Evolutionary conservation across 2,888 invertebrate genomes (phyloP).

Genomic region (Bombylius discolor): DNA sequence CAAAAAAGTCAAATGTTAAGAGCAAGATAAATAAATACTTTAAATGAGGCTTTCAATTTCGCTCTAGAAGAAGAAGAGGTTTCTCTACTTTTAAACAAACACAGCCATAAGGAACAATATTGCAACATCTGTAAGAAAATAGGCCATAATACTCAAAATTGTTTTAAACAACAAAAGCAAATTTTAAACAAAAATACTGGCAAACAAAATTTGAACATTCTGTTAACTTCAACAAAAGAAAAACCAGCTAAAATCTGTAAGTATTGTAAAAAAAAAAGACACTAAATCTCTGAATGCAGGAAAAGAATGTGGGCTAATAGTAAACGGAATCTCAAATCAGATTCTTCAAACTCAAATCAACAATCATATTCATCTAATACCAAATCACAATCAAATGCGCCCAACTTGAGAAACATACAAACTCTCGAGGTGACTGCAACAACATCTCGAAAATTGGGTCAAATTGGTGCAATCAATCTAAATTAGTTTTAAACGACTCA

Average conservation of each 20-base stretch:
- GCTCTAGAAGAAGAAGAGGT: constrained; percentile 8
- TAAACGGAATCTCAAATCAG: no score
- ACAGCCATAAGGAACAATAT: neutral
- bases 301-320: neutral
- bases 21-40: constrained; percentile 2
- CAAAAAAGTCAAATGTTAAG: constrained; percentile 2
- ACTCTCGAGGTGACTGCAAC: neutral
- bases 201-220: neutral
- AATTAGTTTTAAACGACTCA: no score
- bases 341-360: no score
- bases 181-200: neutral
- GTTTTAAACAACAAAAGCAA: no score
- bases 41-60: constrained; percentile 4
- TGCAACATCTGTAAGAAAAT: neutral
- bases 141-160: no score
- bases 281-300: neutral
- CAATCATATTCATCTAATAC: no score
- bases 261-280: neutral
- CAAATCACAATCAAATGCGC: no score
- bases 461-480: neutral
- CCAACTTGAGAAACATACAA: neutral
- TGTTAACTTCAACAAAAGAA: no score
- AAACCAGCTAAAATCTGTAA: neutral
- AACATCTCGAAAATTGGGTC: neutral
- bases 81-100: neutral